These are phyloP conservation scores for Motacilla alba DNA, from an alignment of 2,113 vertebrate species.

Conservation along the genomic window DNA sequence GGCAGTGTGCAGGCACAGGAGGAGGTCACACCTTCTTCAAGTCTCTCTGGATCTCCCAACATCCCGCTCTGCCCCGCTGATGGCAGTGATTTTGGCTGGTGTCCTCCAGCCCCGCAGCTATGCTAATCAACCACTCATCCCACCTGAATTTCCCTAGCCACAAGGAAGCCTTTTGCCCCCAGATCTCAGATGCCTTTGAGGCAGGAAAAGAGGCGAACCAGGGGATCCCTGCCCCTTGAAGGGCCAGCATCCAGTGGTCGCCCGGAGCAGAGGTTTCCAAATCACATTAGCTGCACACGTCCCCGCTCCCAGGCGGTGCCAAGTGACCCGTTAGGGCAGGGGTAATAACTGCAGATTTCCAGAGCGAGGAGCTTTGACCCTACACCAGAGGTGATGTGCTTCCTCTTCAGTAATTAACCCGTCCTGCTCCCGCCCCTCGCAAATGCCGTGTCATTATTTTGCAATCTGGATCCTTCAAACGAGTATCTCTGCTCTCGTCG, in stretches of 20 bases:
- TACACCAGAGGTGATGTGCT: neutral
- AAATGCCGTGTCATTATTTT: neutral
- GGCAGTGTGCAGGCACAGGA: neutral
- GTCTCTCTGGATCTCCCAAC: neutral
- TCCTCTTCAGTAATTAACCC: slow-evolving; percentile 24
- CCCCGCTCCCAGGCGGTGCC: neutral
- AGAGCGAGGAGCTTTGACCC: neutral
- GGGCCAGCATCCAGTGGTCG: neutral
- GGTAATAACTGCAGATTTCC: neutral
- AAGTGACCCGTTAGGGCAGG: neutral
- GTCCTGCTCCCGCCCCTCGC: neutral
- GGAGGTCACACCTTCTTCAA: neutral
- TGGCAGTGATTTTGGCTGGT: neutral
- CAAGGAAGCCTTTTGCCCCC: neutral
- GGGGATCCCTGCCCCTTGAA: rapidly evolving
- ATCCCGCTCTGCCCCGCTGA: rapidly evolving
- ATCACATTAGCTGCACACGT: neutral
- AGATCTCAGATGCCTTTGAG: neutral
- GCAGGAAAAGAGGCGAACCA: neutral
- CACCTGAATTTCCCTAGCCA: neutral
- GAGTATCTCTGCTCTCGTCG: neutral
- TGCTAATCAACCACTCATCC: neutral
- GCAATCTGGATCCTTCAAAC: neutral
- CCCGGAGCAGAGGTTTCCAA: neutral
- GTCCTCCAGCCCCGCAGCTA: neutral